Evolutionary conservation across 2,113 vertebrate genomes (phyloP).

Genomic region (Trogon melanurus): DNA sequence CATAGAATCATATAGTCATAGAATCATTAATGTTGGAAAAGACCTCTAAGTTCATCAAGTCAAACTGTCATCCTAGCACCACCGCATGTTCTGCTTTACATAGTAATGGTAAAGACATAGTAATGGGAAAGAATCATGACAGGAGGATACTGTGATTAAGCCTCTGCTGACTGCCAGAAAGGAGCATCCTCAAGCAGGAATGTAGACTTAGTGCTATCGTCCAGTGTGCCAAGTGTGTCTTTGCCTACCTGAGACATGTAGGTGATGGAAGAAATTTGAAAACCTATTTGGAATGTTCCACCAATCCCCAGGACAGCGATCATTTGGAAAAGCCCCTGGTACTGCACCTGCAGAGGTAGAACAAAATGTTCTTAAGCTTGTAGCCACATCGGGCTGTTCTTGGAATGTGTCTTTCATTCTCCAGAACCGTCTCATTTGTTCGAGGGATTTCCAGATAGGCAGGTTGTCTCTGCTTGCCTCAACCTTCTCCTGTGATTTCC

Average conservation of each 20-base stretch:
- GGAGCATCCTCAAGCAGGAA: neutral
- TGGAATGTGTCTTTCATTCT: neutral
- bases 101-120: neutral
- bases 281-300: conserved; percentile 84
- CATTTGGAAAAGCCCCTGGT: conserved; percentile 57
- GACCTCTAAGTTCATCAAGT: no score
- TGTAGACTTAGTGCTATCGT: neutral
- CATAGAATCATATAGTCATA: no score
- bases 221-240: neutral
- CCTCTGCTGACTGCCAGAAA: neutral
- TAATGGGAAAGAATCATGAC: neutral
- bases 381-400: neutral
- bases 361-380: neutral
- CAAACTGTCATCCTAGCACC: no score
- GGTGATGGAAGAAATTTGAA: conserved; percentile 79
- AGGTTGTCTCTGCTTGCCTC: neutral
- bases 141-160: neutral
- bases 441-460: neutral
- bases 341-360: conserved; percentile 46
- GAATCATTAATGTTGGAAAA: no score
- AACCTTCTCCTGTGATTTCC: neutral
- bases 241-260: conserved; percentile 80
- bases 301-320: conserved; percentile 78
- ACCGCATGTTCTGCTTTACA: neutral
- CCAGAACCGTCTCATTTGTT: neutral